Conservation (phyloP, 2,888 invertebrate genomes). For the Drosophila picticornis region DNA sequence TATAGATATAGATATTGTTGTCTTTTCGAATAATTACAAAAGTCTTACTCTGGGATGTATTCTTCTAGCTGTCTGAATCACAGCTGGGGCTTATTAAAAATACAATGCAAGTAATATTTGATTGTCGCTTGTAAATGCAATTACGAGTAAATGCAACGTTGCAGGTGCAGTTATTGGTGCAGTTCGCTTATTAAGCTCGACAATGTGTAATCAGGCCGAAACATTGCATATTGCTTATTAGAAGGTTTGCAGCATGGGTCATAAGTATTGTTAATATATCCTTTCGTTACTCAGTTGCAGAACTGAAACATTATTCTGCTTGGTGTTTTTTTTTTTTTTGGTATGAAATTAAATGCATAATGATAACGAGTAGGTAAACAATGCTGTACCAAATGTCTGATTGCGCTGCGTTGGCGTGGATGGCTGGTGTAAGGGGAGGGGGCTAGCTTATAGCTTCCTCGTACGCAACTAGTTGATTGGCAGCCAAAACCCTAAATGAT, state of each 20-base stretch:
- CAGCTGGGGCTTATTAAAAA: conserved; percentile 10
- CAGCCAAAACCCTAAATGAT: conserved; percentile 68
- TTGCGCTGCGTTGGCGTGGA: background rate
- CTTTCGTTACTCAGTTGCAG: background rate
- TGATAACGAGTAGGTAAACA: conserved; percentile 61
- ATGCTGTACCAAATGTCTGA: conserved; percentile 19
- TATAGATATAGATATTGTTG: background rate
- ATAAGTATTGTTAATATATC: conserved; percentile 21
- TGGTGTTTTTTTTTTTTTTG: conserved; percentile 56
- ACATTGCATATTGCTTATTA: conserved; percentile 48
- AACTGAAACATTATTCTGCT: conserved; percentile 28
- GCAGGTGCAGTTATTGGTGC: conserved; percentile 7
- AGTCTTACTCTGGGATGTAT: conserved; percentile 16
- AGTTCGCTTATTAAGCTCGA: conserved; percentile 49
- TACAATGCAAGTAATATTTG: conserved; percentile 23
- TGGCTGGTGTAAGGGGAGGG: conserved; percentile 6
- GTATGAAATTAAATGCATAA: conserved; percentile 65
- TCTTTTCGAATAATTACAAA: background rate
- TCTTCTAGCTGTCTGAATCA: conserved; percentile 11
- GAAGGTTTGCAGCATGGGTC: conserved; percentile 37
- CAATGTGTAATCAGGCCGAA: conserved; percentile 42
- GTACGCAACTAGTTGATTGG: conserved; percentile 43
- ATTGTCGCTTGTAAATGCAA: background rate
- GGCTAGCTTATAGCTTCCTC: background rate
- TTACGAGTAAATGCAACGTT: conserved; percentile 4